A percentile compares a stretch with the other conserved stretches of the same genome.
phyloP scores from a whole-genome alignment of 2,888 invertebrate species.

The Diadromus collaris region DNA sequence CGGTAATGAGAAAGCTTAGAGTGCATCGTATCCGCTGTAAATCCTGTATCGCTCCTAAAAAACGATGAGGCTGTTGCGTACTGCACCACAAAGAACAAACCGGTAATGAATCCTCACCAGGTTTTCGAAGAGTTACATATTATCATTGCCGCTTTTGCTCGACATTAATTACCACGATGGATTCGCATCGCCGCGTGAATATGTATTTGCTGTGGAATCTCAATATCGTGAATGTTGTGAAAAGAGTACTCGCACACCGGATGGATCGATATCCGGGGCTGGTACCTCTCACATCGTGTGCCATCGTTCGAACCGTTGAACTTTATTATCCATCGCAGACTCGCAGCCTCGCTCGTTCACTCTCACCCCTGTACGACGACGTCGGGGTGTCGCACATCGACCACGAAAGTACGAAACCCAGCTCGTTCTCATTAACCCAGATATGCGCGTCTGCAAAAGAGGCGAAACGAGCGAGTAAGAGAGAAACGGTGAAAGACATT shows the following conservation, averaged over 20 bases:
- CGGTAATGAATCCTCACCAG: neutral
- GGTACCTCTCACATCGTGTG: slow-evolving; percentile 6
- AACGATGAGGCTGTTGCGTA: neutral
- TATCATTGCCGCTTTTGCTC: neutral
- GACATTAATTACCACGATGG: slow-evolving; percentile 6
- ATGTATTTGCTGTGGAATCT: slow-evolving; percentile 7
- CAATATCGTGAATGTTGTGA: slow-evolving; percentile 21
- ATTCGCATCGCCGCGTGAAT: neutral
- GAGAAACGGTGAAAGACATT: slow-evolving; percentile 24
- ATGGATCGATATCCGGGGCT: slow-evolving; percentile 43
- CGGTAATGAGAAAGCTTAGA: neutral
- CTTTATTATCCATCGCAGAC: slow-evolving; percentile 50
- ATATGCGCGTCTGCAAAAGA: slow-evolving; percentile 65
- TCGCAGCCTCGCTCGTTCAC: slow-evolving; percentile 31
- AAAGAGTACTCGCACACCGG: slow-evolving; percentile 15
- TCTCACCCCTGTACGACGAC: slow-evolving; percentile 31
- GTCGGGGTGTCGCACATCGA: slow-evolving; percentile 41
- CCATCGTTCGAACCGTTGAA: slow-evolving; percentile 44
- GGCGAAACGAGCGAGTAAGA: slow-evolving; percentile 38
- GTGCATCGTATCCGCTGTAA: neutral
- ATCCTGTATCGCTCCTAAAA: neutral
- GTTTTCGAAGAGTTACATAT: neutral
- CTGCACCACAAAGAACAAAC: neutral
- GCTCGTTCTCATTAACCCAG: slow-evolving; percentile 75
- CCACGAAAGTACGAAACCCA: slow-evolving; percentile 63